Evolutionary conservation across 2,797 vertebrate species (phyloP).

Genomic region (Hephaestus fuliginosus): DNA sequence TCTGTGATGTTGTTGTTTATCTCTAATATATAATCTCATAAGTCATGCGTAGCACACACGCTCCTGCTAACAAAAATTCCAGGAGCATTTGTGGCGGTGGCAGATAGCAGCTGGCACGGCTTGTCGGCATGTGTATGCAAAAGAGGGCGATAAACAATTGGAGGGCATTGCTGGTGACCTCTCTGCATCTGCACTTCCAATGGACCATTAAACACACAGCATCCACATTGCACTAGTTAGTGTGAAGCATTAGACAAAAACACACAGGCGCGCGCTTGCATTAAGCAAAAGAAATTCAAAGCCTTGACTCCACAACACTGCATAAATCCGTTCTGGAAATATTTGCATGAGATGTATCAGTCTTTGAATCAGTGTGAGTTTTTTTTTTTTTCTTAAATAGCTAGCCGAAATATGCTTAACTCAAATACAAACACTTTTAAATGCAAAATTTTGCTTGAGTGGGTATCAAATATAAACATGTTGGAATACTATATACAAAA

Average conservation of each 20-base stretch:
- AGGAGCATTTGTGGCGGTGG: constrained; percentile 25
- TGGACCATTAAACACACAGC: constrained; percentile 57
- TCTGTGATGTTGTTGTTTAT: neutral
- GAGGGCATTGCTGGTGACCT: constrained; percentile 58
- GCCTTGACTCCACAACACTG: neutral
- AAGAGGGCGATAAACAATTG: constrained; percentile 47
- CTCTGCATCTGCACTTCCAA: constrained; percentile 57
- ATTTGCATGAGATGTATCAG: neutral
- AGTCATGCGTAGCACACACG: neutral
- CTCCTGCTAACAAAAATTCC: neutral
- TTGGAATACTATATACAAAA: constrained; percentile 1
- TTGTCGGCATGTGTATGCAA: constrained; percentile 44
- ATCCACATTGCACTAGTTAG: constrained; percentile 40
- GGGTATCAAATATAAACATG: neutral
- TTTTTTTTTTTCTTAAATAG: neutral
- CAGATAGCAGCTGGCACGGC: constrained; percentile 52
- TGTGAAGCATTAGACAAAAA: constrained; percentile 27
- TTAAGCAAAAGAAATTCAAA: constrained; percentile 4
- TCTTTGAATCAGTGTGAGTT: neutral
- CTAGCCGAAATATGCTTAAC: neutral
- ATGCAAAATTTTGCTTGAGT: neutral
- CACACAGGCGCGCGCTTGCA: neutral
- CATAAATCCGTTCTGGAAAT: neutral
- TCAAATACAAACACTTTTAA: constrained; percentile 12
- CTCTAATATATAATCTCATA: neutral